phyloP scores from a whole-genome alignment of 1,140 invertebrate species.

The Drosophila pruinosa region DNA sequence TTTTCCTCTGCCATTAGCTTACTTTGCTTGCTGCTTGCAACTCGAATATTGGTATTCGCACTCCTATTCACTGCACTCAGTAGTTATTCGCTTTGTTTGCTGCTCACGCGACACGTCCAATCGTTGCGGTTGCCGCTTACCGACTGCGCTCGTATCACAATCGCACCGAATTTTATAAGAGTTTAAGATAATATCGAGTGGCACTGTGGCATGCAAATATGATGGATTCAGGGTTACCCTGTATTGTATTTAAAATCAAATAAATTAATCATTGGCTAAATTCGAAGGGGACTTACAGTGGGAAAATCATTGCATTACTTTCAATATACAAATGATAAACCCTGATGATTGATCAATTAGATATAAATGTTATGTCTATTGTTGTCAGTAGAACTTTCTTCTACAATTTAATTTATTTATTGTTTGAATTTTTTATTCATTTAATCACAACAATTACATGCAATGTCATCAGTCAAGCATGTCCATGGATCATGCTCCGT shows the following conservation, averaged over 20 bases:
- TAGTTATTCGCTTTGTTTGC: slow-evolving; percentile 21
- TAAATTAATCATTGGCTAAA: neutral
- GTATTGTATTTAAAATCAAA: neutral
- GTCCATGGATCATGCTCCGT: neutral
- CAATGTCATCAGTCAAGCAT: neutral
- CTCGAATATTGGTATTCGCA: slow-evolving; percentile 16
- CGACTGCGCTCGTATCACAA: slow-evolving; percentile 64
- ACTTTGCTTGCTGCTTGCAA: slow-evolving; percentile 40
- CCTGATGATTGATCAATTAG: neutral
- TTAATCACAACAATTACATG: neutral
- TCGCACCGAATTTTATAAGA: slow-evolving; percentile 74
- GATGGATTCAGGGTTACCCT: slow-evolving; percentile 13
- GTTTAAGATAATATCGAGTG: slow-evolving; percentile 30
- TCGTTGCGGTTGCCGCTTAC: slow-evolving; percentile 57
- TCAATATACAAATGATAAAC: neutral
- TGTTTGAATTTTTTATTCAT: neutral
- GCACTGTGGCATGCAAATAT: neutral
- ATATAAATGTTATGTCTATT: neutral
- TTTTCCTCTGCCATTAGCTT: slow-evolving; percentile 57
- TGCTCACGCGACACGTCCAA: slow-evolving; percentile 63
- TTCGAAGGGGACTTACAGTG: neutral
- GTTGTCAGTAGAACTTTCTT: neutral
- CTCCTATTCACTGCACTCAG: slow-evolving; percentile 11
- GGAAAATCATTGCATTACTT: neutral
- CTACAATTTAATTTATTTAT: neutral